Evolutionary conservation across 1,140 invertebrate species (phyloP), one percentile per base, ranked within the genome.

Genomic region (Drosophila burlai): DNA sequence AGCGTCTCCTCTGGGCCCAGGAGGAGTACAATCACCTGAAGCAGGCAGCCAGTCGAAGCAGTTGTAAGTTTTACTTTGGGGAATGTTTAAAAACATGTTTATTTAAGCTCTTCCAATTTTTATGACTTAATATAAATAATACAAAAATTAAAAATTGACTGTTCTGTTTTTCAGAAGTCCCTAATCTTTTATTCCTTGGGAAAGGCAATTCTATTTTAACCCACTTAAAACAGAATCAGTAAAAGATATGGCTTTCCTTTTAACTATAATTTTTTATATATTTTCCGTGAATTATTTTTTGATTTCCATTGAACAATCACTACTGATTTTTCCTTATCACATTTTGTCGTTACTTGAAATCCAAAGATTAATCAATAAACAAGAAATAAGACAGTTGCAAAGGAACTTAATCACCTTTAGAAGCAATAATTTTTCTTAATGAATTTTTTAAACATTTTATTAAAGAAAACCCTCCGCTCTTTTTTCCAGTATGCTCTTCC

Each of bases 11-110:
- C 81, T 94, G 99, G 77, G 98, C 98, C 43, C 97, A 99, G 93
- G 98, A 99, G 93, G 98, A 99, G 94, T 99, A 98, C 94, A 97
- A 98, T 93, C 97, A 99, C 93, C 95, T 99, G 7, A 98, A 96
- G 42, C 94, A 97, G 58, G 96, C 96, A 45, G 96, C 96, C 49
- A 97, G 97, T 50, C 95, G 97, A 76, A 97, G 96, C 66, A 97
- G 97, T 93, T 94, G 97, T 97, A 94, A 96, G 97, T 97, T 45
- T 31, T 8, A 13, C n/a, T 8, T n/a, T 42, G 16, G 7, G 8
- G 7, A 46, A 7, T 46, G 7, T n/a, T 43, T 18, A 7, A 18
- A 42, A 34, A 2, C 2, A 4, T 3, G 3, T 43, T 10, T 43
- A 9, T 9, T 9, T 31, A 29, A 29, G 29, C 7, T 29, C 29